Percentiles rank a stretch among this genome's conserved stretches.
These are phyloP conservation scores for Hirtodrosophila trivittata DNA, from an alignment of 2,888 invertebrate genomes.

Conservation along the genomic window DNA sequence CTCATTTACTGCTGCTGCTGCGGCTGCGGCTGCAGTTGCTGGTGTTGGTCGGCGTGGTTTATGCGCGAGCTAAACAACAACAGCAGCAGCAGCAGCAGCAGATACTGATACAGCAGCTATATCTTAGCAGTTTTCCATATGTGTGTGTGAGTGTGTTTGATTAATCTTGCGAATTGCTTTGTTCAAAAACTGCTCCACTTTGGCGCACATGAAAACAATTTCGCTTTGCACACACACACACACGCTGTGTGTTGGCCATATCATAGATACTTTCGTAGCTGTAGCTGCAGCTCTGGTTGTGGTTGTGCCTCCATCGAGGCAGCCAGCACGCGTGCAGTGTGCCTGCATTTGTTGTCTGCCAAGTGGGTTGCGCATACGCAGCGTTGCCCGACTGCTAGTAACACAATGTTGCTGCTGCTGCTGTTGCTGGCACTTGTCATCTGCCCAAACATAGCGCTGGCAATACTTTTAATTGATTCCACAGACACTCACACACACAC, in stretches of 20 bases:
- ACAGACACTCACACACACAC: slow-evolving; percentile 48
- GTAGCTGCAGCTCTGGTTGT: too few relatives aligned
- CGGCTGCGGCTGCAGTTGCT: slow-evolving; percentile 35
- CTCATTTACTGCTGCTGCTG: slow-evolving; percentile 62
- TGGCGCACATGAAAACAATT: slow-evolving; percentile 77
- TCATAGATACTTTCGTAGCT: too few relatives aligned
- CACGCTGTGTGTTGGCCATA: too few relatives aligned
- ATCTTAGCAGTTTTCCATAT: slow-evolving; percentile 32
- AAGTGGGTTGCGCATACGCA: slow-evolving; percentile 68
- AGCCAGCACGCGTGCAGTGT: slow-evolving; percentile 55
- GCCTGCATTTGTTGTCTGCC: slow-evolving; percentile 34
- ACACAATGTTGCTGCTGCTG: slow-evolving; percentile 18
- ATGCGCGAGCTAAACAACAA: slow-evolving; percentile 54
- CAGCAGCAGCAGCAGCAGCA: slow-evolving; percentile 23
- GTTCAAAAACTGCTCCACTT: slow-evolving; percentile 81
- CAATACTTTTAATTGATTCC: slow-evolving; percentile 80
- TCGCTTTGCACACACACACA: slow-evolving; percentile 57
- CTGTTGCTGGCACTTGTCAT: slow-evolving; percentile 65
- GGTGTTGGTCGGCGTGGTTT: slow-evolving; percentile 59
- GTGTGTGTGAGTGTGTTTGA: slow-evolving; percentile 58
- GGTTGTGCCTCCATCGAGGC: slow-evolving; percentile 28
- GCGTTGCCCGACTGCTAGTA: slow-evolving; percentile 19
- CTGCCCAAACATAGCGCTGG: slow-evolving; percentile 72
- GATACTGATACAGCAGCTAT: slow-evolving; percentile 27
- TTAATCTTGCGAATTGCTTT: slow-evolving; percentile 81